These are phyloP conservation scores for Ctena decussata DNA, from an alignment of 2,888 invertebrate genomes.

Conservation along the genomic window DNA sequence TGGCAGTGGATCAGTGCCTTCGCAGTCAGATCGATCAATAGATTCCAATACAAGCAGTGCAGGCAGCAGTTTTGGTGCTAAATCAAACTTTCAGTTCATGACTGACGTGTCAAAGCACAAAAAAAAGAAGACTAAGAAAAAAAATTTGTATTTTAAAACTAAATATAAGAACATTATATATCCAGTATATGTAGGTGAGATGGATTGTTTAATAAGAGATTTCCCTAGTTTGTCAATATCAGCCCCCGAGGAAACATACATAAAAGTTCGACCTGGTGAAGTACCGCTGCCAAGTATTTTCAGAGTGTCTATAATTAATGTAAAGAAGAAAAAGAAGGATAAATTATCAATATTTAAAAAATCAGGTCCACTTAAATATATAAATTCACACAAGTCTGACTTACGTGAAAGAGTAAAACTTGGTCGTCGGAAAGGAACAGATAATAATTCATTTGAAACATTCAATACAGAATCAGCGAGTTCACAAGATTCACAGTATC, in stretches of 20 bases:
- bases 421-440: neutral
- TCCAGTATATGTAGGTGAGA: neutral
- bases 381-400: neutral
- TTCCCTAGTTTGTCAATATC: neutral
- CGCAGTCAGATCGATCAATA: neutral
- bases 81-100: neutral
- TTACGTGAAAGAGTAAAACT: neutral
- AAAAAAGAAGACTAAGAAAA: neutral
- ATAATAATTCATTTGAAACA: neutral
- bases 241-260: neutral
- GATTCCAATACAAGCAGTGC: neutral
- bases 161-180: neutral
- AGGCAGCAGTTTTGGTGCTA: neutral
- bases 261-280: neutral
- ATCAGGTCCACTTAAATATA: neutral
- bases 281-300: neutral
- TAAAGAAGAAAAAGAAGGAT: neutral
- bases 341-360: neutral
- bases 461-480: neutral
- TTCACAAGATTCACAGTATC: neutral
- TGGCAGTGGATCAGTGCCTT: neutral
- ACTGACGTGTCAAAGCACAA: neutral
- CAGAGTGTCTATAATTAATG: neutral
- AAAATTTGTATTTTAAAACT: neutral
- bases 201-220: neutral